These are phyloP conservation scores for Lasioglossum albipes DNA, from an alignment of 1,140 invertebrate species.

Conservation along the genomic window DNA sequence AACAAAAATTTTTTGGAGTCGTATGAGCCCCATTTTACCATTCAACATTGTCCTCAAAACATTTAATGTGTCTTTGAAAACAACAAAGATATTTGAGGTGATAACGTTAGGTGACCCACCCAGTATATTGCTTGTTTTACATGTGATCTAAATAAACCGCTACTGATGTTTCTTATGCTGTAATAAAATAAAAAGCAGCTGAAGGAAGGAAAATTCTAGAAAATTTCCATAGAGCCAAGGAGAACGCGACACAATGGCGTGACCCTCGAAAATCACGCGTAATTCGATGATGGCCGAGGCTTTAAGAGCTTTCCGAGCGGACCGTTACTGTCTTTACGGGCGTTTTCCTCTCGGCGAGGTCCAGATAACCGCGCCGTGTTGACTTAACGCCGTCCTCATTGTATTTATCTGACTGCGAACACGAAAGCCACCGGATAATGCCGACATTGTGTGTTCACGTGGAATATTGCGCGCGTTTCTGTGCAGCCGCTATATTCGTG, in stretches of 20 bases:
- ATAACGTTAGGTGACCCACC: too few relatives aligned
- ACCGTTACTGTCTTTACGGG: conserved; percentile 32
- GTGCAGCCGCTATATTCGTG: not conserved
- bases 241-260: conserved; percentile 16
- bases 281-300: conserved; percentile 51
- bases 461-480: conserved; percentile 33
- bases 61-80: too few relatives aligned
- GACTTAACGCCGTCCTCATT: conserved; percentile 51
- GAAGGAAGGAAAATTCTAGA: not conserved
- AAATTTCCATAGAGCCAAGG: conserved; percentile 31
- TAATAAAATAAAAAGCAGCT: too few relatives aligned
- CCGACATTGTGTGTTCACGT: conserved; percentile 20
- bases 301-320: conserved; percentile 47
- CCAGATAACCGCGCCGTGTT: conserved; percentile 47
- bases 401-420: conserved; percentile 51
- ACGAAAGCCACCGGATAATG: conserved; percentile 38
- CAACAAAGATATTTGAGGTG: too few relatives aligned
- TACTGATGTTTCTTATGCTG: too few relatives aligned
- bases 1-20: too few relatives aligned
- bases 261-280: conserved; percentile 51
- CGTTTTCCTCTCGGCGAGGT: conserved; percentile 25
- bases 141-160: too few relatives aligned
- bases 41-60: too few relatives aligned
- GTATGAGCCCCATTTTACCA: too few relatives aligned
- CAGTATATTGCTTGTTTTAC: too few relatives aligned